These are phyloP conservation scores for Centropyge bicolor DNA, from an alignment of 2,797 vertebrate genomes.

Conservation along the genomic window DNA sequence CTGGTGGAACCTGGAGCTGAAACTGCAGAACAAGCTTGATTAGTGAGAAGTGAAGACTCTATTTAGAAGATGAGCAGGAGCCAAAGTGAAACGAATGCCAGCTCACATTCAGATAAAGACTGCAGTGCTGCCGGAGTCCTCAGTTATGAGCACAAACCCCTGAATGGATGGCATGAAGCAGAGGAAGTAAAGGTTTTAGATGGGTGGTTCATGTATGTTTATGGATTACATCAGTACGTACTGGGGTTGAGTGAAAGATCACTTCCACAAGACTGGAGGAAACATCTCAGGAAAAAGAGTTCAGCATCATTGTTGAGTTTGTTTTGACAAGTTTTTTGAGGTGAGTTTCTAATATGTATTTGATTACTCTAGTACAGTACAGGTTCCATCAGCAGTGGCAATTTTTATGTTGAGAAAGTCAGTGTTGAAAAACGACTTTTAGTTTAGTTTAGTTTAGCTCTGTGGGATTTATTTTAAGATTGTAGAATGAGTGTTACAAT, in stretches of 20 bases:
- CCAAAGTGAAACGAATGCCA: background rate
- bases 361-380: too few species aligned
- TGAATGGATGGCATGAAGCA: background rate
- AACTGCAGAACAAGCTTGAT: background rate
- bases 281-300: background rate
- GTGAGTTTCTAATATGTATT: slow-evolving; percentile 20
- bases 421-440: background rate
- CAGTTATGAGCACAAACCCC: background rate
- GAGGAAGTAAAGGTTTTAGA: slow-evolving; percentile 8
- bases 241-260: background rate
- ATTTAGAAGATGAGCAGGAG: background rate
- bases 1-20: background rate
- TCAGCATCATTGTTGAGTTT: background rate
- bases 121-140: background rate
- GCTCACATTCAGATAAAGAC: background rate
- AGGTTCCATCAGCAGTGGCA: background rate
- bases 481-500: background rate
- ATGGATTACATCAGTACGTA: slow-evolving; percentile 5
- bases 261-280: background rate
- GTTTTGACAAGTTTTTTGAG: background rate
- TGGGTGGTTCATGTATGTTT: slow-evolving; percentile 8
- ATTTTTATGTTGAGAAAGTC: background rate
- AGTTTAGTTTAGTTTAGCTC: too few species aligned
- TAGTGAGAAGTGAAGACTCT: background rate
- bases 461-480: background rate